These are phyloP conservation scores for Theristicus caerulescens DNA, from an alignment of 2,113 vertebrate species.

Conservation along the genomic window DNA sequence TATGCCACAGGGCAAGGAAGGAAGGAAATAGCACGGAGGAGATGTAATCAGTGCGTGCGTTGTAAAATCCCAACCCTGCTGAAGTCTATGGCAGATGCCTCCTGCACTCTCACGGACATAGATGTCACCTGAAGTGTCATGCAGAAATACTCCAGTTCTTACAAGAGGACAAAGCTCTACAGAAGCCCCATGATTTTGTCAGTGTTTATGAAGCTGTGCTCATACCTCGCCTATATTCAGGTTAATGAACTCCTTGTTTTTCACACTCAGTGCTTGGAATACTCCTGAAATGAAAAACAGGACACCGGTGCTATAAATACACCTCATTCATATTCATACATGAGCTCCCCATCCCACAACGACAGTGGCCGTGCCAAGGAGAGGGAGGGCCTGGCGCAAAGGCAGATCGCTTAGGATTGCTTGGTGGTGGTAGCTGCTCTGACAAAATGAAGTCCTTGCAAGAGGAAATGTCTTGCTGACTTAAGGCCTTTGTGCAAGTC, in stretches of 20 bases:
- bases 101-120: not conserved
- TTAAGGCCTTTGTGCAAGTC: not conserved
- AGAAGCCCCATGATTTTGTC: not conserved
- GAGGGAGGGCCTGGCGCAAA: not conserved
- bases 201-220: not conserved
- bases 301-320: not conserved
- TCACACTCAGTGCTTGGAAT: slow-evolving; percentile 66
- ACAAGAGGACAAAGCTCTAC: not conserved
- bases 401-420: not conserved
- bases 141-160: not conserved
- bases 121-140: not conserved
- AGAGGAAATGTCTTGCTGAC: not conserved
- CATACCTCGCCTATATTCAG: slow-evolving; percentile 76
- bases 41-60: not conserved
- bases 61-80: not conserved
- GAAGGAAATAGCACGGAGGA: not conserved
- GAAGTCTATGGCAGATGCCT: not conserved
- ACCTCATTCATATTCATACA: not conserved
- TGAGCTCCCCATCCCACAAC: not conserved
- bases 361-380: not conserved
- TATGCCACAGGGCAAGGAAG: not conserved
- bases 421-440: not conserved
- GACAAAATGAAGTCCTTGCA: not conserved
- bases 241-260: slow-evolving; percentile 67
- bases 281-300: slow-evolving; percentile 66